Percentiles rank a stretch among this genome's conserved stretches.
phyloP scores from a whole-genome alignment of 2,113 vertebrate species.

The Peromyscus maniculatus region DNA sequence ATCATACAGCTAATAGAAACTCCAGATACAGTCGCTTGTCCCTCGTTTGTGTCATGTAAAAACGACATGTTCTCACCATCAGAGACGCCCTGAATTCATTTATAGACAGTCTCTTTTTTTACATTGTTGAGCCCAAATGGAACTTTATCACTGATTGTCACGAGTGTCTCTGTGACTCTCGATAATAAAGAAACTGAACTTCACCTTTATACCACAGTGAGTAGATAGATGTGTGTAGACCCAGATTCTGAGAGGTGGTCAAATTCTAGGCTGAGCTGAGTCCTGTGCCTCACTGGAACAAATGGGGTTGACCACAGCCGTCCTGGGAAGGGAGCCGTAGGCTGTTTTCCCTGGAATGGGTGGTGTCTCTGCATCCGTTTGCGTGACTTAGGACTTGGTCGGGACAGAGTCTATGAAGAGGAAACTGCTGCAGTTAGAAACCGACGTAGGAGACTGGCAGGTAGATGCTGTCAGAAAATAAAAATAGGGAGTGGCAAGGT shows the following conservation, averaged over 20 bases:
- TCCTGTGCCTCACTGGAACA: not conserved
- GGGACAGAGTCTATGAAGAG: not conserved
- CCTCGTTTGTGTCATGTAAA: not conserved
- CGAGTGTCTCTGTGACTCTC: not conserved
- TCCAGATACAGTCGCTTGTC: not conserved
- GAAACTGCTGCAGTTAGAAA: not conserved
- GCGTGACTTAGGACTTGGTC: not conserved
- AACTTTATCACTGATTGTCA: constrained; percentile 1
- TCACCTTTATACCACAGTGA: not conserved
- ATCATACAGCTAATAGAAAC: constrained; percentile 50
- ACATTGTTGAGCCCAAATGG: not conserved
- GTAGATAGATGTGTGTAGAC: not conserved
- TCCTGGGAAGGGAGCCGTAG: not conserved
- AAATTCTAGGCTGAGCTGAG: not conserved
- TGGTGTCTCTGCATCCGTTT: not conserved
- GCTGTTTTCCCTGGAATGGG: not conserved
- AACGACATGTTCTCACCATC: not conserved
- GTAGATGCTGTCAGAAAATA: not conserved
- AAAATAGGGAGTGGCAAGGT: not conserved
- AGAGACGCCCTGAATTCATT: not conserved
- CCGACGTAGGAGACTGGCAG: not conserved
- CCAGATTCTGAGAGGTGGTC: not conserved
- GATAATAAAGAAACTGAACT: constrained; percentile 14
- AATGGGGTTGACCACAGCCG: not conserved
- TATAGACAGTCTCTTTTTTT: not conserved